Evolutionary conservation across 2,888 invertebrate species (phyloP).

Genomic region (Macaria liturata): DNA sequence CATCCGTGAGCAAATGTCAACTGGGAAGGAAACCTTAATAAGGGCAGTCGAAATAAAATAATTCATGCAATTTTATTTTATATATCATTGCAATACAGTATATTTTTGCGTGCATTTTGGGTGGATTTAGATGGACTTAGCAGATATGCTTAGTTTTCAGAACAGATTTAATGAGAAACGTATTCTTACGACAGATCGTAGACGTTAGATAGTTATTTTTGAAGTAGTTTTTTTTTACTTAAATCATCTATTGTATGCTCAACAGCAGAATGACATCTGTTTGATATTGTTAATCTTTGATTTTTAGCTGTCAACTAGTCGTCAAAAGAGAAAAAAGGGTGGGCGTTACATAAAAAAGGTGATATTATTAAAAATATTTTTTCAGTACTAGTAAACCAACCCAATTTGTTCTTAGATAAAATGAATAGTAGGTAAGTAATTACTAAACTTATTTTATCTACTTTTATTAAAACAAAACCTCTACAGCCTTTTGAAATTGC

Average conservation of each 20-base stretch:
- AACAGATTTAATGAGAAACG: slow-evolving; percentile 5
- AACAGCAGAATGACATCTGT: slow-evolving; percentile 5
- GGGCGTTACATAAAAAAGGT: not conserved
- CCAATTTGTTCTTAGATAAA: no score
- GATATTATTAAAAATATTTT: not conserved
- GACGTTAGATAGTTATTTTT: slow-evolving; percentile 10
- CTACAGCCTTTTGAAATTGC: no score
- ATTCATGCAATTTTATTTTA: not conserved
- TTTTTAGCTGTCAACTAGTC: slow-evolving; percentile 15
- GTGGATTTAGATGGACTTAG: no score
- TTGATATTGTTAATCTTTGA: slow-evolving; percentile 10
- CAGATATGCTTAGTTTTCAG: slow-evolving; percentile 6
- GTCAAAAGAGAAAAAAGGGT: slow-evolving; percentile 11
- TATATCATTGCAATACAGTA: not conserved
- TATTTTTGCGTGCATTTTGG: not conserved
- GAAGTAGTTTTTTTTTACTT: not conserved
- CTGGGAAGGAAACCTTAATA: slow-evolving; percentile 16
- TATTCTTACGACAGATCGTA: slow-evolving; percentile 15
- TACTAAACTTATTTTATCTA: no score
- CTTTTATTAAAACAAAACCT: no score
- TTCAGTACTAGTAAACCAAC: not conserved
- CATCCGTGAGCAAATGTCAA: slow-evolving; percentile 2
- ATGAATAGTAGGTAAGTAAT: no score
- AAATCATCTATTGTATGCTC: slow-evolving; percentile 15
- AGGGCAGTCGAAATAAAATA: slow-evolving; percentile 1